phyloP scores from a whole-genome alignment of 2,113 vertebrate species.

The Candoia aspera region DNA sequence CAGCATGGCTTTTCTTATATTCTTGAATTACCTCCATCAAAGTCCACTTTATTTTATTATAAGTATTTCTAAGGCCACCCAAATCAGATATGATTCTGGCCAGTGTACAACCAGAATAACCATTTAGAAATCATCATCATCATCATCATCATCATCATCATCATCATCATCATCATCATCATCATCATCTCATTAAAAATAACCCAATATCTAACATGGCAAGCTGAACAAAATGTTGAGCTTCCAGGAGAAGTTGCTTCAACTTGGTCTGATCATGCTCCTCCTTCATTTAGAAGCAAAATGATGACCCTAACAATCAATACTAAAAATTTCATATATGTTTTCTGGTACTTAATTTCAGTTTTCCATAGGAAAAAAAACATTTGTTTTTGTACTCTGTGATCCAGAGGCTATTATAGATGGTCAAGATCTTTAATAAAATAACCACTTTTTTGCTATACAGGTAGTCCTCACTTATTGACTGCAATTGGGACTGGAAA shows the following conservation, averaged over 20 bases:
- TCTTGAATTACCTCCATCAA: background rate
- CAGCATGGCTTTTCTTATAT: background rate
- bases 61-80: background rate
- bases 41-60: background rate
- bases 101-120: background rate
- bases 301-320: background rate
- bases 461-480: too few relatives aligned
- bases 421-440: too few relatives aligned
- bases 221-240: background rate
- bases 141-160: background rate
- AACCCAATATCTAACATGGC: background rate
- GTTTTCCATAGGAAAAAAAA: background rate
- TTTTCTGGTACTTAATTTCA: background rate
- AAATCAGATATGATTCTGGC: background rate
- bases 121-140: background rate
- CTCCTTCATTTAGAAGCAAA: background rate
- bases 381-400: background rate
- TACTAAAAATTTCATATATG: background rate
- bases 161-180: background rate
- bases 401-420: too few relatives aligned
- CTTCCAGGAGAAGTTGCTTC: background rate
- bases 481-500: too few relatives aligned
- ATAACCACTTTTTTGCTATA: too few relatives aligned
- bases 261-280: background rate
- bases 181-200: background rate